Percentiles rank a stretch among this genome's conserved stretches.
phyloP scores from a whole-genome alignment of 2,888 invertebrate species.

The Palloptera scutellata region DNA sequence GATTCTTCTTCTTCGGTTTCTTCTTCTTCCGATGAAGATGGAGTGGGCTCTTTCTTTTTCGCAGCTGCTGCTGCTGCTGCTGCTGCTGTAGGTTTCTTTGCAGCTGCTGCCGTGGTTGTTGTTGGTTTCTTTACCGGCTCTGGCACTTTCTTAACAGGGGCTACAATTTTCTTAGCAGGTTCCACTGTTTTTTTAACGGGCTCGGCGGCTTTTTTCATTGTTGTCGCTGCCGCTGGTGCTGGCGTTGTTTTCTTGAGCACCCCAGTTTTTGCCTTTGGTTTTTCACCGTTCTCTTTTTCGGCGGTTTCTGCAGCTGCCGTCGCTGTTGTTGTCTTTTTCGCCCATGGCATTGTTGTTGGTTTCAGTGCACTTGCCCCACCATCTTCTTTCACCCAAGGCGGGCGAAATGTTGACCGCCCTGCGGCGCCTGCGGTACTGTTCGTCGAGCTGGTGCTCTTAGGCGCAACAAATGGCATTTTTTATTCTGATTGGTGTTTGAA shows the following conservation, averaged over 20 bases:
- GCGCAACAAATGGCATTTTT: constrained; percentile 61
- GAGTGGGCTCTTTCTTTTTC: constrained; percentile 60
- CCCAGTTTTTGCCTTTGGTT: constrained; percentile 33
- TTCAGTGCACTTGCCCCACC: constrained; percentile 60
- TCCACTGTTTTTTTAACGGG: constrained; percentile 39
- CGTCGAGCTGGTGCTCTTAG: constrained; percentile 48
- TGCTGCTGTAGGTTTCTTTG: constrained; percentile 23
- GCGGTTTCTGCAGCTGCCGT: constrained; percentile 41
- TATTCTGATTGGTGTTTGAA: constrained; percentile 21
- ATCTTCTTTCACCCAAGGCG: constrained; percentile 74
- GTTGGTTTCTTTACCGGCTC: constrained; percentile 44
- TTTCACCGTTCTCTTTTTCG: constrained; percentile 46
- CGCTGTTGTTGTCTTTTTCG: constrained; percentile 52
- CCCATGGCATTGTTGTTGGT: constrained; percentile 67
- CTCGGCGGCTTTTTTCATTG: constrained; percentile 30
- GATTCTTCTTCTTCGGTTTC: constrained; percentile 40
- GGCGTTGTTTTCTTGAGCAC: constrained; percentile 42
- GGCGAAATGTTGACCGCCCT: constrained; percentile 71
- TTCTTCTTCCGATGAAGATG: constrained; percentile 52
- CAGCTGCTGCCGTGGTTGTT: constrained; percentile 25
- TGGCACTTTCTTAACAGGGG: constrained; percentile 38
- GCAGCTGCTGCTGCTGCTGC: constrained; percentile 30
- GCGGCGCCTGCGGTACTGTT: constrained; percentile 47
- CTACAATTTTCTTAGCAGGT: constrained; percentile 40
- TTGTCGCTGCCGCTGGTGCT: constrained; percentile 27